Percentiles rank a stretch among this genome's conserved stretches.
Conservation (phyloP, 2,113 vertebrate genomes). For the Picathartes gymnocephalus region DNA sequence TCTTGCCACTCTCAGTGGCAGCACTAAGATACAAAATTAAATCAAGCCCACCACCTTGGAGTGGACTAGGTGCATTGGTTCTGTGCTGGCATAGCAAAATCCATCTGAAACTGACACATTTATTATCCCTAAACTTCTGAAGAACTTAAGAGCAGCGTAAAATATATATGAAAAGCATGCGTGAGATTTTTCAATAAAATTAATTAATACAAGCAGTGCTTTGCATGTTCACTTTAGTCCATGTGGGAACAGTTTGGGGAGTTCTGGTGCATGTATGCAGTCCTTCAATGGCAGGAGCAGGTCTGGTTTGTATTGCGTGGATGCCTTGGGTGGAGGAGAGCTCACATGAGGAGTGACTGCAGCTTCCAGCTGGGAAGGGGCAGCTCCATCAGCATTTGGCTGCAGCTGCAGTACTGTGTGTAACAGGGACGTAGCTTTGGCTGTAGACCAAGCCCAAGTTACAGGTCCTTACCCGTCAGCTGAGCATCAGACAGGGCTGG, state of each 20-base stretch:
- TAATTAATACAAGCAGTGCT: background rate
- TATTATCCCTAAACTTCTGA: background rate
- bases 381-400: background rate
- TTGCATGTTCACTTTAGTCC: background rate
- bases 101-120: background rate
- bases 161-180: background rate
- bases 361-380: constrained; percentile 21
- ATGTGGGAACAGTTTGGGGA: background rate
- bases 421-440: background rate
- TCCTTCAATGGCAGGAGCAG: background rate
- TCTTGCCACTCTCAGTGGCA: background rate
- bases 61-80: background rate
- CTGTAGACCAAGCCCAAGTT: background rate
- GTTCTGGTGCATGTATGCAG: background rate
- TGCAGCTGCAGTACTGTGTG: background rate
- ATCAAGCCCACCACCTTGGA: background rate
- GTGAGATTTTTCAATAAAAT: background rate
- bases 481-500: background rate
- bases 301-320: background rate
- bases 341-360: background rate
- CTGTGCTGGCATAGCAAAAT: background rate
- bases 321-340: background rate
- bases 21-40: background rate
- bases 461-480: background rate
- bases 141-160: background rate